These are phyloP conservation scores for Himalopsyche kuldschensis DNA, from an alignment of 2,888 invertebrate species.

Conservation along the genomic window DNA sequence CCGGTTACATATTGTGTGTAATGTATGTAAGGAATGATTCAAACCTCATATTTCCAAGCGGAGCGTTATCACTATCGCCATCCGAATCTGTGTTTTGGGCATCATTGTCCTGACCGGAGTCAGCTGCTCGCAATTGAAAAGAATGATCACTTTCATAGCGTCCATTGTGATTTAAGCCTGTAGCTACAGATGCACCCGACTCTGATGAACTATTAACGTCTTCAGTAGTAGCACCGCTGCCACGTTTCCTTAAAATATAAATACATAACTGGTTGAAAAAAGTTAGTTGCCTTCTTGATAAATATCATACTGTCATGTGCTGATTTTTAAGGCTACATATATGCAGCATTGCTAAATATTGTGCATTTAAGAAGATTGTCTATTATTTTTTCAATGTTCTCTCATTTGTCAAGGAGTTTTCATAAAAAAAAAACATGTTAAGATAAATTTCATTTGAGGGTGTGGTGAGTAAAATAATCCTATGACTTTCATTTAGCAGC, in stretches of 20 bases:
- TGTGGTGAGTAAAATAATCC: too few relatives aligned
- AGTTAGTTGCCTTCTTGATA: too few relatives aligned
- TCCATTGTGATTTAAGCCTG: slow-evolving; percentile 31
- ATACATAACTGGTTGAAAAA: background rate
- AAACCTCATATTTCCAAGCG: slow-evolving; percentile 34
- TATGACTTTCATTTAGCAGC: too few relatives aligned
- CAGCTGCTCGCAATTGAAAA: slow-evolving; percentile 47
- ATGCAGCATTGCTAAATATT: too few relatives aligned
- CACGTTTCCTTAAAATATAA: slow-evolving; percentile 17
- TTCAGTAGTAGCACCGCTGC: slow-evolving; percentile 27
- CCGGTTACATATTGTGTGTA: background rate
- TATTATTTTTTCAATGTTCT: too few relatives aligned
- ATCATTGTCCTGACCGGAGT: slow-evolving; percentile 41
- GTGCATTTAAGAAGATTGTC: too few relatives aligned
- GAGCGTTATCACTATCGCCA: slow-evolving; percentile 40
- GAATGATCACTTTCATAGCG: slow-evolving; percentile 56
- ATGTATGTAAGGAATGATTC: background rate
- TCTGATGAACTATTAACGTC: slow-evolving; percentile 41
- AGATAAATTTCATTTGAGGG: too few relatives aligned
- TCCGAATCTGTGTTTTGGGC: slow-evolving; percentile 33
- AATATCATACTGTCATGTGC: too few relatives aligned
- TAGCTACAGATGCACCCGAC: slow-evolving; percentile 37
- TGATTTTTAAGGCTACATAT: too few relatives aligned
- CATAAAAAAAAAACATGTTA: too few relatives aligned
- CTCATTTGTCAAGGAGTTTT: background rate